Base-by-base conservation (phyloP, 1,140 invertebrate species). In the Leucophenga varia region DNA sequence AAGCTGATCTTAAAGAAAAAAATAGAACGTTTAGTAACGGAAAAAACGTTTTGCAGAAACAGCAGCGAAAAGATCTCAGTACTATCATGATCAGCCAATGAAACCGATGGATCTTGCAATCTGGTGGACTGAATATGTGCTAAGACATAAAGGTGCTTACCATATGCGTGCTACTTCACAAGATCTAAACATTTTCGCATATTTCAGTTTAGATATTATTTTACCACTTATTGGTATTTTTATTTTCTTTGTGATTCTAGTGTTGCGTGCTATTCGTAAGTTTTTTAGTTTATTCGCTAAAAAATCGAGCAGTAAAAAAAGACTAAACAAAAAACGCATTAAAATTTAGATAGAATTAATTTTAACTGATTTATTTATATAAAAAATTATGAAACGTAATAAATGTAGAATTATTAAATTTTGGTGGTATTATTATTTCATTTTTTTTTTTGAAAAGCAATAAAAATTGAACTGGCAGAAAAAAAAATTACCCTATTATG, bases 41-140 rank as follows among this genome's bases (percentile, higher is more conserved):
- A 76, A 50, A 47, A 57, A 4, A 45, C 10, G 40, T 28, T 77
- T 73, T 30, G 35, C 12, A 25, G 14, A 70, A 22, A 79, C 74
- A 31, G 79, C 78, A 0, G 64, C 76, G 20, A 59, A 55, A 21
- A 54, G 82, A 3, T 84, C 84, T 6, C 65, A 64, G 40, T 77
- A 81, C 14, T 84, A 83, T 70, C 73, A 75, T 20, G 86, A 90
- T 69, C 77, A 82, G 34, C 80, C 79, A 10, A 49, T 73, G 5
- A 64, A 65, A 3, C 81, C 86, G 0, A 43, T 86, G 44, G 81
- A 87, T 18, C 81, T 79, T 3, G 83, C 83, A 0, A 75, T 84
- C 0, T 88, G 80, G 73, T 87, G 85, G 82, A 74, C 79, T 0
- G 86, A 88, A 59, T 81, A 86, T 50, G 79, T 86, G 0, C 76